phyloP scores from a whole-genome alignment of 2,113 vertebrate genomes.

The Nansenia antarctica region DNA sequence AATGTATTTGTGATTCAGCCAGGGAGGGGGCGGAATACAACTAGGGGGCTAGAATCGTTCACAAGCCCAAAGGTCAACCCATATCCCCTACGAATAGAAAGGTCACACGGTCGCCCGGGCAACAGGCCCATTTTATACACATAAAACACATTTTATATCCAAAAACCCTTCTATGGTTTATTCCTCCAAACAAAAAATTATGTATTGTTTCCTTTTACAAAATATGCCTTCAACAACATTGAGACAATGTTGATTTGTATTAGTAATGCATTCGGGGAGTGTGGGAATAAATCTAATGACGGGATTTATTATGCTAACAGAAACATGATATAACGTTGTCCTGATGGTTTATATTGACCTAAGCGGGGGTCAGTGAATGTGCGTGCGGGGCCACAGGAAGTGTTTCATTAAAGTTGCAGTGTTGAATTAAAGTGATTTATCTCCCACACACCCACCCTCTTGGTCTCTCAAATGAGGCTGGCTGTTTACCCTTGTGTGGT shows the following conservation, averaged over 20 bases:
- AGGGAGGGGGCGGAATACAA: background rate
- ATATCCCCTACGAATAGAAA: slow-evolving; percentile 33
- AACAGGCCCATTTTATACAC: slow-evolving; percentile 29
- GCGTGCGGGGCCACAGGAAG: background rate
- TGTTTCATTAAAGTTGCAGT: too few species aligned
- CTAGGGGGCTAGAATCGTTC: slow-evolving; percentile 30
- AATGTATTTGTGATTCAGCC: background rate
- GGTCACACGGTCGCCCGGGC: slow-evolving; percentile 53
- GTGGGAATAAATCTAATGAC: too few species aligned
- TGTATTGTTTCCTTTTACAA: background rate
- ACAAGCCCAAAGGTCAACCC: slow-evolving; percentile 38
- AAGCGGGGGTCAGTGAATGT: background rate
- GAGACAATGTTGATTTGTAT: background rate
- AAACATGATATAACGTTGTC: background rate
- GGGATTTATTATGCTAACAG: background rate
- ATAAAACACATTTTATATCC: background rate
- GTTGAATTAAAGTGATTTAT: background rate
- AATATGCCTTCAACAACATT: background rate
- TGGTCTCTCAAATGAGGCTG: background rate
- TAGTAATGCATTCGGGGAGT: background rate
- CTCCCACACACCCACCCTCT: background rate
- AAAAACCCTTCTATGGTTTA: slow-evolving; percentile 9
- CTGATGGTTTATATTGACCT: background rate
- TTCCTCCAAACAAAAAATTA: background rate
- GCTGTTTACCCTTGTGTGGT: background rate